Percentiles rank a stretch among this genome's conserved stretches.
These are phyloP conservation scores for Drosophila lacertosa DNA, from an alignment of 1,140 invertebrate species.

Conservation along the genomic window DNA sequence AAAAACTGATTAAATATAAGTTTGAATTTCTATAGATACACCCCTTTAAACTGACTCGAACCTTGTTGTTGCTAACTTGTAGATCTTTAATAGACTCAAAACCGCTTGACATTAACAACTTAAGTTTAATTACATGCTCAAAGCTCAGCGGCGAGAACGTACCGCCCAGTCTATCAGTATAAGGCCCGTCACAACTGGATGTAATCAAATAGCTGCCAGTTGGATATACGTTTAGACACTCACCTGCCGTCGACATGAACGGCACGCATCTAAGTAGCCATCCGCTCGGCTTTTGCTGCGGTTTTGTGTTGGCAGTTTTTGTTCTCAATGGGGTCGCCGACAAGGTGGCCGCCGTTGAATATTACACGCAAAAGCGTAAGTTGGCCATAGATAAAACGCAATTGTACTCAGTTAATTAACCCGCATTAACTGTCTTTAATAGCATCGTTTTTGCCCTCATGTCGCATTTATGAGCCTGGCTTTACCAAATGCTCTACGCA, in stretches of 20 bases:
- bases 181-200: constrained; percentile 19
- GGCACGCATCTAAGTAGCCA: constrained; percentile 25
- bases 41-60: neutral
- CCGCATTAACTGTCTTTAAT: constrained; percentile 50
- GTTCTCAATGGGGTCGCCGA: constrained; percentile 29
- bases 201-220: constrained; percentile 28
- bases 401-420: neutral
- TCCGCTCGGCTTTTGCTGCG: constrained; percentile 22
- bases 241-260: constrained; percentile 39
- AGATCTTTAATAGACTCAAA: constrained; percentile 9
- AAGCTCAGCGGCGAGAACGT: constrained; percentile 26
- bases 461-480: constrained; percentile 86
- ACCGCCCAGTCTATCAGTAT: neutral
- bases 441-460: constrained; percentile 87
- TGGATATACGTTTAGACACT: constrained; percentile 23
- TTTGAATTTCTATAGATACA: neutral
- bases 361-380: constrained; percentile 71
- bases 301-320: constrained; percentile 50
- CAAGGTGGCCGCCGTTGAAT: constrained; percentile 44
- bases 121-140: constrained; percentile 30
- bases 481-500: constrained; percentile 87
- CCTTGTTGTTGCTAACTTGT: constrained; percentile 5
- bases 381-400: neutral
- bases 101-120: constrained; percentile 24
- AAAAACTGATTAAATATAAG: no score